A percentile compares a stretch with the other conserved stretches of the same genome.
Evolutionary conservation across 1,140 invertebrate genomes (phyloP).

Genomic region (Eriocheir sinensis): DNA sequence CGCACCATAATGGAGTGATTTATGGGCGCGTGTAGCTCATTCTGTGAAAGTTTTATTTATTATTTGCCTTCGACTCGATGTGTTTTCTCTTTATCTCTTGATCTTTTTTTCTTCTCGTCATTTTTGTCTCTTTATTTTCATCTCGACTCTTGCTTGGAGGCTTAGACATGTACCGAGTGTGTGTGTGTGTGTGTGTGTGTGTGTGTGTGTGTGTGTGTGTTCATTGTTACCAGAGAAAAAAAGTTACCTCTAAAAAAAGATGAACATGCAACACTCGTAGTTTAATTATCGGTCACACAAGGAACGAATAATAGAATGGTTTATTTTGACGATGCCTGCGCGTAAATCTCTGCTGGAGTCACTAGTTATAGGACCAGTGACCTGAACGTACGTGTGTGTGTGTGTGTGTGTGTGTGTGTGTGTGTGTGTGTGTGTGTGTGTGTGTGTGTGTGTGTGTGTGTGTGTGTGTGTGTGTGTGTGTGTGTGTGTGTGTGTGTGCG

Average conservation of each 20-base stretch:
- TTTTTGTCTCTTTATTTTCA: background rate
- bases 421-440: background rate
- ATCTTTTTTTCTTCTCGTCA: background rate
- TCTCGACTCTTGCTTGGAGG: too few species aligned
- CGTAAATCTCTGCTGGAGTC: background rate
- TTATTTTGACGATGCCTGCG: background rate
- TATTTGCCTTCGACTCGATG: background rate
- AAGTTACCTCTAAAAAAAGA: too few species aligned
- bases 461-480: slow-evolving; percentile 22
- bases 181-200: too few species aligned
- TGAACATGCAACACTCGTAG: too few species aligned
- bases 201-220: too few species aligned
- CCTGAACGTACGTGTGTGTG: background rate
- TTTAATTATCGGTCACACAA: too few species aligned
- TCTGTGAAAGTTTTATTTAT: slow-evolving; percentile 25
- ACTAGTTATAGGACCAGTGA: background rate
- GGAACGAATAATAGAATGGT: background rate
- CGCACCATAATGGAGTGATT: background rate
- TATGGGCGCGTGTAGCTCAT: background rate
- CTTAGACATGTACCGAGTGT: too few species aligned
- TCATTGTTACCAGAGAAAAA: too few species aligned
- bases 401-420: slow-evolving; percentile 20
- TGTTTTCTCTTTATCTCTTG: background rate
- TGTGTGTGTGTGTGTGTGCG: slow-evolving; percentile 21
- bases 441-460: slow-evolving; percentile 18